A percentile compares a stretch with the other conserved stretches of the same genome.
Conservation (phyloP, 2,797 vertebrate genomes). For the Nothura maculosa region DNA sequence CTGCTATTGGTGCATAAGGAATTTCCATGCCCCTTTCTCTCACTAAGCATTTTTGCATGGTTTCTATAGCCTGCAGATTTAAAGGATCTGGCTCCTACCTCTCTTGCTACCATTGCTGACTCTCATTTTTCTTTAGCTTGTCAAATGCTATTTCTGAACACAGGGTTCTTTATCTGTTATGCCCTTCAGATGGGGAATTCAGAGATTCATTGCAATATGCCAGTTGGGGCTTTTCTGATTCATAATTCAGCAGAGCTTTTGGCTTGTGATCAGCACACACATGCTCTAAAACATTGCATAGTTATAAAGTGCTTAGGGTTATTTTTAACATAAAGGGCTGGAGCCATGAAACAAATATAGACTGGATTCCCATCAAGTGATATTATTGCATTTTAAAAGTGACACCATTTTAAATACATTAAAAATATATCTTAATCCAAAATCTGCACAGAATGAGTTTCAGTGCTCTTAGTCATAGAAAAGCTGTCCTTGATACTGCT, state of each 20-base stretch:
- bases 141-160: not conserved
- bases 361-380: not conserved
- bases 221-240: not conserved
- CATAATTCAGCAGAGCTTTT: constrained; percentile 23
- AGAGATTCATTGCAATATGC: not conserved
- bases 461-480: not conserved
- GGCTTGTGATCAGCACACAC: not conserved
- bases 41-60: not conserved
- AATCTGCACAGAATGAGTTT: not conserved
- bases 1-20: not conserved
- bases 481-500: not conserved
- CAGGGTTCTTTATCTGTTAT: not conserved
- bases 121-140: not conserved
- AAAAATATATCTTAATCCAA: not conserved
- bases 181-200: not conserved
- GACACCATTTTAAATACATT: not conserved
- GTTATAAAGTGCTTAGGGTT: not conserved
- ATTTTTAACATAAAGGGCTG: not conserved
- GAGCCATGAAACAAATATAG: not conserved
- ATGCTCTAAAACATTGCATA: not conserved
- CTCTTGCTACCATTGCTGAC: not conserved
- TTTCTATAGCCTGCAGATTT: not conserved
- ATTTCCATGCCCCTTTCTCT: not conserved
- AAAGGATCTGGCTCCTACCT: not conserved
- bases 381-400: not conserved